Evolutionary conservation across 1,140 invertebrate species (phyloP), one percentile per base, ranked within the genome.

Genomic region (Cyphomyrmex costatus): DNA sequence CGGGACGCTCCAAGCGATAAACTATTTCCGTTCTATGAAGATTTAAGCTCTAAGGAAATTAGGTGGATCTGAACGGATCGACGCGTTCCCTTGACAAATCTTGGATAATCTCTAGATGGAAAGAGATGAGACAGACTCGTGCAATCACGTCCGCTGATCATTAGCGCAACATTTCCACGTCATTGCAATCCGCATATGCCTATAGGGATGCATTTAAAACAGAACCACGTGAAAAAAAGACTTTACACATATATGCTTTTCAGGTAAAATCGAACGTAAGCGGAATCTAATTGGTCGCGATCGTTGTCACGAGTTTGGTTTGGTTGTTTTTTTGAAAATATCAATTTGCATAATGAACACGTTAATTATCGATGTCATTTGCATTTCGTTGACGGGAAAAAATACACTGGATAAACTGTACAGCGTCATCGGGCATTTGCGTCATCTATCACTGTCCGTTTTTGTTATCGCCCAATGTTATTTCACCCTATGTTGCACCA

Each of bases 1-100:
- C 36, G 66, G 51, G 51, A 70, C 10, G 66, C 14, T 60, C 2
- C 36, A n/a, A 60, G 36, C 79, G 53, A 74, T 83, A 83, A 83
- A 83, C 79, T 83, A 83, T 83, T 83, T 83, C 68, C 79, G 79
- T 83, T 83, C 53, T 16, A 14, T 36, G 61, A 83, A 83, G 68
- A 83, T 74, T 74, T 74, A 83, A 80, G 78, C 65, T 70, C 63
- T 70, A 80, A 83, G 79, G 79, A 83, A 83, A 83, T 83, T 83
- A 83, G 36, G 42, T 61, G 68, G 56, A 10, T 82, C 21, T 46
- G 79, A 71, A 58, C 66, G 42, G 79, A 82, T 74, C 79, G 79
- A 83, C 79, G 33, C 61, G 68, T 61, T 83, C 58, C 42, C 79
- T 7, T 46, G 79, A 73, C 73, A 73, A 83, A 83, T 60, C 79